phyloP scores from a whole-genome alignment of 2,888 invertebrate species.

The Helobdella robusta region DNA sequence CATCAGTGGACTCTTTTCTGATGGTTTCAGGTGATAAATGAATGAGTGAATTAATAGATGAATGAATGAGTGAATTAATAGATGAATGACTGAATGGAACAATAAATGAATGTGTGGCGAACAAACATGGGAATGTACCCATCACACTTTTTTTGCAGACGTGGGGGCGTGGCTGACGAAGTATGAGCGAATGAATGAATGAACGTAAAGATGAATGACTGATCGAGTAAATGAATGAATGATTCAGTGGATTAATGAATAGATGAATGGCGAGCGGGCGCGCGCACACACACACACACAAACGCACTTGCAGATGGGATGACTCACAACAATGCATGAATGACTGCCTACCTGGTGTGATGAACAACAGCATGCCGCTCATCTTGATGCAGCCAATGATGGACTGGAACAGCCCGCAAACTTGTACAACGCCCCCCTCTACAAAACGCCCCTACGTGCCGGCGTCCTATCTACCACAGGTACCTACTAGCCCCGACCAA shows the following conservation, averaged over 20 bases:
- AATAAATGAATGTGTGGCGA: too few relatives aligned
- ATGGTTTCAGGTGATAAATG: constrained; percentile 45
- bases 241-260: too few relatives aligned
- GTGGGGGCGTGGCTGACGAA: too few relatives aligned
- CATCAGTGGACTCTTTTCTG: constrained; percentile 50
- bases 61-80: too few relatives aligned
- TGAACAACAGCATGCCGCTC: constrained; percentile 62
- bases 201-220: too few relatives aligned
- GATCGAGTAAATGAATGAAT: too few relatives aligned
- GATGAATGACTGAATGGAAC: too few relatives aligned
- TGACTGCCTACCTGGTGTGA: constrained; percentile 58
- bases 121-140: too few relatives aligned
- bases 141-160: too few relatives aligned
- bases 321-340: constrained; percentile 40
- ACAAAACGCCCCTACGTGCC: constrained; percentile 49
- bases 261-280: too few relatives aligned
- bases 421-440: constrained; percentile 48
- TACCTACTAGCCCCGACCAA: constrained; percentile 31
- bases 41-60: too few relatives aligned
- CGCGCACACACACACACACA: background rate
- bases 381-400: constrained; percentile 55
- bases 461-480: constrained; percentile 52
- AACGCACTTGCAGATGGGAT: constrained; percentile 39
- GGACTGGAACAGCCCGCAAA: constrained; percentile 51
- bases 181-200: too few relatives aligned